These are phyloP conservation scores for Schizotus pectinicornis DNA, from an alignment of 2,888 invertebrate species.

Conservation along the genomic window DNA sequence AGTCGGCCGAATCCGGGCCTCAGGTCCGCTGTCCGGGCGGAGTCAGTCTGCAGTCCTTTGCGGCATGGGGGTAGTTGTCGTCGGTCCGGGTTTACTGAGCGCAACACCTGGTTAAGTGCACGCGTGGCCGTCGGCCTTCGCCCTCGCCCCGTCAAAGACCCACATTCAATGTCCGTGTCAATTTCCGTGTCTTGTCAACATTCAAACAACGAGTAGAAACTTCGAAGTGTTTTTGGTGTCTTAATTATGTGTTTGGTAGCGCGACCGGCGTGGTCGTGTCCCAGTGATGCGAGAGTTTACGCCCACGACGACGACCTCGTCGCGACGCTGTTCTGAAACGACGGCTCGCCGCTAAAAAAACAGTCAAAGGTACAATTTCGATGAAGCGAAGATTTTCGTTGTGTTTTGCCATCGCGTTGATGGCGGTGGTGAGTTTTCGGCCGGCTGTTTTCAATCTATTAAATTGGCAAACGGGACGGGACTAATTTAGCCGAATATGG, in stretches of 20 bases:
- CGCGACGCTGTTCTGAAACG: slow-evolving; percentile 7
- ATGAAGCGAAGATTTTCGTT: no score
- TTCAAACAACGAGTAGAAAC: slow-evolving; percentile 33
- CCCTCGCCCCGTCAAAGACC: neutral
- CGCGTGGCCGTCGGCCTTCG: slow-evolving; percentile 32
- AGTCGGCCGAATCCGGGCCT: slow-evolving; percentile 39
- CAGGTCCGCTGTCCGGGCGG: slow-evolving; percentile 53
- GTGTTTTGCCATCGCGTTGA: no score
- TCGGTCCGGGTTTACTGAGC: slow-evolving; percentile 42
- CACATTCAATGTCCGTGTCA: slow-evolving; percentile 24
- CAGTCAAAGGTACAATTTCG: slow-evolving; percentile 24
- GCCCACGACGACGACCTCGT: slow-evolving; percentile 18
- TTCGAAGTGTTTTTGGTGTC: slow-evolving; percentile 21
- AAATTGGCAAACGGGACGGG: no score
- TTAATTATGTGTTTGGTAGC: slow-evolving; percentile 18
- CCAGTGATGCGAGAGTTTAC: slow-evolving; percentile 19
- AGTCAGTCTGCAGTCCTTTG: slow-evolving; percentile 54
- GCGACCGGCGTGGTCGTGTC: neutral
- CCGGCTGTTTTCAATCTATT: no score
- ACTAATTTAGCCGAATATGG: no score
- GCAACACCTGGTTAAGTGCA: slow-evolving; percentile 48
- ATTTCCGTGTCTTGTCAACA: slow-evolving; percentile 29
- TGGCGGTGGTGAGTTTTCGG: no score
- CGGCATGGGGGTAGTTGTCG: slow-evolving; percentile 48
- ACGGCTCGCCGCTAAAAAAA: slow-evolving; percentile 7